Evolutionary conservation across 1,140 invertebrate species (phyloP), one percentile per base, ranked within the genome.

Genomic region (Sinonovacula constricta): DNA sequence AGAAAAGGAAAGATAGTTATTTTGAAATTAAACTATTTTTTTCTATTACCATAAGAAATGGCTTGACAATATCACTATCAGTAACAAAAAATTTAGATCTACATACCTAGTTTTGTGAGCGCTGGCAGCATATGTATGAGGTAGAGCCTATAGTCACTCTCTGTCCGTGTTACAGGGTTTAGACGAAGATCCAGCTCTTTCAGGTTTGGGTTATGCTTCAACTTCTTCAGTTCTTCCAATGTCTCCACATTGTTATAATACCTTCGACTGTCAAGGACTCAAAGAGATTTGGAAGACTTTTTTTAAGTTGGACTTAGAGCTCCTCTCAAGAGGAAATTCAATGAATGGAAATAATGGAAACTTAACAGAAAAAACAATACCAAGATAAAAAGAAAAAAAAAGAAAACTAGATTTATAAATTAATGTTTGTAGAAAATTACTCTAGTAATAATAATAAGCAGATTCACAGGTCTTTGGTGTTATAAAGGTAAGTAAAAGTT

Each of bases 71-170:
- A n/a, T 49, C 45, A 12, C 45, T 12, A 49, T 49, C n/a, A 49
- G n/a, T n/a, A 10, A 10, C n/a, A n/a, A n/a, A n/a, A n/a, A n/a
- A n/a, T n/a, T n/a, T n/a, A n/a, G n/a, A n/a, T n/a, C n/a, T 24
- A 49, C 77, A 74, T 79, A 91, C 90, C 90, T 33, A 91, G 78
- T 80, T 88, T 88, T 51, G 87, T 84, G 30, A 91, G 79, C 62
- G 86, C 87, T 26, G 91, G 90, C 33, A 91, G 82, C 85, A 91
- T 90, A 62, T 91, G 89, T 63, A 91, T 90, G 12, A 91, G 83
- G 80, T 88, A 91, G 0, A 91, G 86, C 62, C 91, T 83, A 77
- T 91, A 91, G 66, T 91, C 90, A 26, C 89, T 86, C 77, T 91
- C 90, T 63, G 87, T 90, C 15, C 90, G 83, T 2, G 91, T 88